phyloP scores from a whole-genome alignment of 2,888 invertebrate genomes.

The Notocelia uddmanniana region DNA sequence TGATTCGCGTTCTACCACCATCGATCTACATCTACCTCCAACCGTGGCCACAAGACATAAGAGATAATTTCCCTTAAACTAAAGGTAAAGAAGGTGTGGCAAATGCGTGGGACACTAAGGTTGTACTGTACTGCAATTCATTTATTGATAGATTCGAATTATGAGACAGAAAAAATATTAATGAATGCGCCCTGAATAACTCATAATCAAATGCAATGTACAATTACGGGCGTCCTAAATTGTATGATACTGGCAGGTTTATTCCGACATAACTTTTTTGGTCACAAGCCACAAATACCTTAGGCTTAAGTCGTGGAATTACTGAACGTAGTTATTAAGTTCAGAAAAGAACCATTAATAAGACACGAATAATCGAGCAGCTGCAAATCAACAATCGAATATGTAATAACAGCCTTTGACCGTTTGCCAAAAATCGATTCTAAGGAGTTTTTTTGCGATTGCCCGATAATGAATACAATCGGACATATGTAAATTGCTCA shows the following conservation, averaged over 20 bases:
- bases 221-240: conserved; percentile 30
- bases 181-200: conserved; percentile 59
- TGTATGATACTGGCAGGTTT: conserved; percentile 11
- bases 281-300: not conserved
- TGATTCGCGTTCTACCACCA: conserved; percentile 55
- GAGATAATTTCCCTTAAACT: conserved; percentile 51
- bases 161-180: conserved; percentile 62
- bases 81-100: conserved; percentile 27
- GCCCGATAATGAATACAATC: conserved; percentile 38
- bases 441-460: conserved; percentile 37
- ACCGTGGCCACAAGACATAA: conserved; percentile 52
- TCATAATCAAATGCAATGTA: conserved; percentile 34
- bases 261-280: conserved; percentile 16
- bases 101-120: conserved; percentile 74
- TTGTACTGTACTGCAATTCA: conserved; percentile 72
- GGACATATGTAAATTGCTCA: conserved; percentile 33
- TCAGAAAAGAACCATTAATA: conserved; percentile 59
- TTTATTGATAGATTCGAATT: conserved; percentile 69
- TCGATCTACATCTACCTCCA: conserved; percentile 47
- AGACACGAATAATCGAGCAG: conserved; percentile 59
- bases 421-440: conserved; percentile 44
- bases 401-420: conserved; percentile 47
- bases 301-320: conserved; percentile 52
- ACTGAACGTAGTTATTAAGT: conserved; percentile 64
- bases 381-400: conserved; percentile 56